These are phyloP conservation scores for Pseudomyrmex cubaensis DNA, from an alignment of 1,140 invertebrate species.

Conservation along the genomic window DNA sequence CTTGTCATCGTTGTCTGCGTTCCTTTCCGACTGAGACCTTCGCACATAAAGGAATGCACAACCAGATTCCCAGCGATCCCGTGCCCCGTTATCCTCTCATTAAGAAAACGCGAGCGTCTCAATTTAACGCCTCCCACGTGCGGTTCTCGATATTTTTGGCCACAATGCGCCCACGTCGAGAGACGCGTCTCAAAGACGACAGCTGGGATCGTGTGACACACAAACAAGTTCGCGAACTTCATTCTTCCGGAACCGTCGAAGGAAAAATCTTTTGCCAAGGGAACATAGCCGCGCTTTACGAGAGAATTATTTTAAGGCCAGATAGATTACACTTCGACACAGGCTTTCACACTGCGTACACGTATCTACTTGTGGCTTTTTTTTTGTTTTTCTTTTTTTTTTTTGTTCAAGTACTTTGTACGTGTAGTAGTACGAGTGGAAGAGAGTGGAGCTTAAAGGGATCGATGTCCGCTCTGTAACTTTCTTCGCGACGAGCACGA, in stretches of 20 bases:
- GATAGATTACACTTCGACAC: conserved; percentile 11
- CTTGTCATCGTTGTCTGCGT: conserved; percentile 50
- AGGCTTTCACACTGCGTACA: background rate
- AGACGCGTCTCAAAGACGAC: conserved; percentile 10
- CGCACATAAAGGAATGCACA: conserved; percentile 11
- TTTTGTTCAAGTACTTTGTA: too few relatives aligned
- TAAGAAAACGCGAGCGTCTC: conserved; percentile 61
- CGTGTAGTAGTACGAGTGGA: background rate
- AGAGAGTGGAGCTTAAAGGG: conserved; percentile 15
- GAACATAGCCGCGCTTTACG: background rate
- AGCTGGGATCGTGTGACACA: conserved; percentile 27
- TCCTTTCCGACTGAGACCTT: background rate
- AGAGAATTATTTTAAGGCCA: conserved; percentile 31
- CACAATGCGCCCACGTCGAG: conserved; percentile 12
- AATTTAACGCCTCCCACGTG: conserved; percentile 58
- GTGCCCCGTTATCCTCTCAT: conserved; percentile 35
- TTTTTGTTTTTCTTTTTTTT: too few relatives aligned
- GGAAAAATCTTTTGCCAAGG: too few relatives aligned
- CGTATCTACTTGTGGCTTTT: background rate
- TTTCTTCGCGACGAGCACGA: conserved; percentile 26
- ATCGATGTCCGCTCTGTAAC: conserved; percentile 42
- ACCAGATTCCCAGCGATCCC: conserved; percentile 13
- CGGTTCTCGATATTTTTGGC: conserved; percentile 61
- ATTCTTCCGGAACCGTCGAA: background rate
- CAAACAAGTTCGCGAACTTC: conserved; percentile 39